Evolutionary conservation across 2,888 invertebrate species (phyloP).

Genomic region (Erebia palarica): DNA sequence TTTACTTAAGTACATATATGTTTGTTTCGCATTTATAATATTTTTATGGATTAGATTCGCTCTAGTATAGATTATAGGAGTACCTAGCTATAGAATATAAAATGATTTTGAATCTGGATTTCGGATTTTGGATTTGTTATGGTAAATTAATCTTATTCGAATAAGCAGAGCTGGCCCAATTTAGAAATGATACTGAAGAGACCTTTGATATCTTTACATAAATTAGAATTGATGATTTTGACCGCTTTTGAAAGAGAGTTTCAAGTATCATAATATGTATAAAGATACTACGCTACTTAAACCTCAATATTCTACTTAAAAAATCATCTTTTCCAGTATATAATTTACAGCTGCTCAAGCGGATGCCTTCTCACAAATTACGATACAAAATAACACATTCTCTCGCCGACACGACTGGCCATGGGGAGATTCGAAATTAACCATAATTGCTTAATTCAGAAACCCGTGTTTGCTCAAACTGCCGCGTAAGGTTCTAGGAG

Average conservation of each 20-base stretch:
- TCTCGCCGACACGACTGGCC: conserved; percentile 67
- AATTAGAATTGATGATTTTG: not conserved
- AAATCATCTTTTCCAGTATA: conserved; percentile 59
- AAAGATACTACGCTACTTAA: conserved; percentile 10
- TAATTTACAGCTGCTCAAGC: conserved; percentile 81
- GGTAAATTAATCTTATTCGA: not conserved
- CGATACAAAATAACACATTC: conserved; percentile 81
- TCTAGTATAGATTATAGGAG: too few relatives aligned
- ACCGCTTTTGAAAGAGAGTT: not conserved
- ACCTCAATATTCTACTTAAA: conserved; percentile 58
- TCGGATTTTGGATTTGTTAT: too few relatives aligned
- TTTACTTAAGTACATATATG: too few relatives aligned
- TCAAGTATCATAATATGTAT: not conserved
- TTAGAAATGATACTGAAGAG: not conserved
- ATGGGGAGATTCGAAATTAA: conserved; percentile 79
- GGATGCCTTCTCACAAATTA: conserved; percentile 81
- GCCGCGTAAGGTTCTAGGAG: conserved; percentile 57
- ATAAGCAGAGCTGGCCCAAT: not conserved
- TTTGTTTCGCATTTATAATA: too few relatives aligned
- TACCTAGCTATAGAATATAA: too few relatives aligned
- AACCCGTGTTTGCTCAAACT: conserved; percentile 69
- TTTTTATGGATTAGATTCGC: too few relatives aligned
- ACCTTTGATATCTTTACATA: not conserved
- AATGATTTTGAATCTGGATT: too few relatives aligned
- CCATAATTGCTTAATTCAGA: conserved; percentile 82